Evolutionary conservation across 2,797 vertebrate species (phyloP).

Genomic region (Heteromormyrus szaboi): DNA sequence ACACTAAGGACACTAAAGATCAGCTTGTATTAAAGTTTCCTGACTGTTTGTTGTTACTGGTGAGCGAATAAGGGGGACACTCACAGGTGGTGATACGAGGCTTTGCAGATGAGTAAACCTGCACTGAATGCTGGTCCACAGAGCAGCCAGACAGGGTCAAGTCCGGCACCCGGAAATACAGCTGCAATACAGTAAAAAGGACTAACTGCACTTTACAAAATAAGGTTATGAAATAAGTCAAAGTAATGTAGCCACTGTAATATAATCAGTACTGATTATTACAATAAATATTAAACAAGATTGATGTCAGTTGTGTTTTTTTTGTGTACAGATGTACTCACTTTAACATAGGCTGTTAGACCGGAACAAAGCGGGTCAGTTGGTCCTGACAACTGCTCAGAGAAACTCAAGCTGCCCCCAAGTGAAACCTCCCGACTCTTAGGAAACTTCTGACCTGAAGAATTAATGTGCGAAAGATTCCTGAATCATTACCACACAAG

Average conservation of each 20-base stretch:
- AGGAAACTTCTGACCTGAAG: conserved; percentile 87
- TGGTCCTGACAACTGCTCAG: conserved; percentile 57
- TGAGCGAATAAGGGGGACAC: conserved; percentile 34
- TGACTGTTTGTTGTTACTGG: not conserved
- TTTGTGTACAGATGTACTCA: conserved; percentile 45
- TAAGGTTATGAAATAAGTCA: not conserved
- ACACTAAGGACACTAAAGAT: not conserved
- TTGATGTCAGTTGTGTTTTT: not conserved
- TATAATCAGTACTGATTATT: not conserved
- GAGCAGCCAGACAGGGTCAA: conserved; percentile 85
- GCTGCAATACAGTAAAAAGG: conserved; percentile 48
- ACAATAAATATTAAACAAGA: not conserved
- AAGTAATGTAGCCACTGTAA: not conserved
- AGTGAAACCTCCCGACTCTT: conserved; percentile 82
- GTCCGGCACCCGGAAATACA: conserved; percentile 86
- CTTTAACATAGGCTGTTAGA: conserved; percentile 84
- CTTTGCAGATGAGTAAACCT: conserved; percentile 83
- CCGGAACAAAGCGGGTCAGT: conserved; percentile 77
- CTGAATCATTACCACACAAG: not conserved
- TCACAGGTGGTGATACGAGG: conserved; percentile 79
- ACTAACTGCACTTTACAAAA: not conserved
- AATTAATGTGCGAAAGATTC: not conserved
- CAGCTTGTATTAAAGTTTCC: not conserved
- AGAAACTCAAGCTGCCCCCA: conserved; percentile 74
- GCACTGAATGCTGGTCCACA: conserved; percentile 90